Evolutionary conservation across 30 jellyfish, hydroid and myxozoan species (phyloP).

Genomic region (Hydra vulgaris): DNA sequence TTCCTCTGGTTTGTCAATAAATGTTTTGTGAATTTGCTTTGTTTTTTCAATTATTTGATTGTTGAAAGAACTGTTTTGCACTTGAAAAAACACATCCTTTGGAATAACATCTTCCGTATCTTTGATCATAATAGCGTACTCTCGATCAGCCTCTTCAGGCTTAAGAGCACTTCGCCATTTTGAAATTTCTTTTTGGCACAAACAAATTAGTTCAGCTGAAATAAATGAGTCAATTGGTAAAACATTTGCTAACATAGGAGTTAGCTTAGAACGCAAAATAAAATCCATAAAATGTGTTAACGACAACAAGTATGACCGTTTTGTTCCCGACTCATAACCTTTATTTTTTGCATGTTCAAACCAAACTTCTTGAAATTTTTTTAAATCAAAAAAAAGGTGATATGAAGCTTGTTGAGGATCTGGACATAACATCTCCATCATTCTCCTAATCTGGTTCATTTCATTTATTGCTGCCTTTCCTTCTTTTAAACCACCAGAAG

Average conservation of each 20-base stretch:
- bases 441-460: neutral
- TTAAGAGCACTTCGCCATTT: neutral
- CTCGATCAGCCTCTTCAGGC: neutral
- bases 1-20: no score
- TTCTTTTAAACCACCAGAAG: neutral
- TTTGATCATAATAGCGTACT: neutral
- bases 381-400: neutral
- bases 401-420: neutral
- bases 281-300: neutral
- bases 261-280: neutral
- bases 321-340: neutral
- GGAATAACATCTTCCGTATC: neutral
- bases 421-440: neutral
- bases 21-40: no score
- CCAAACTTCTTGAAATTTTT: neutral
- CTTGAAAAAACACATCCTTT: no score
- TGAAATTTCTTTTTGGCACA: neutral
- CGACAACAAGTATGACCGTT: neutral
- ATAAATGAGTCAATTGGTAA: neutral
- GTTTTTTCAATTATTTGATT: neutral
- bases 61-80: neutral
- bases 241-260: neutral
- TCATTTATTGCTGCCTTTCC: neutral
- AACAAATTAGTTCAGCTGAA: neutral
- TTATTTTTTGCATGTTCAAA: no score